A percentile compares a stretch with the other conserved stretches of the same genome.
Conservation (phyloP, 2,888 invertebrate genomes). For the Euplexia lucipara region DNA sequence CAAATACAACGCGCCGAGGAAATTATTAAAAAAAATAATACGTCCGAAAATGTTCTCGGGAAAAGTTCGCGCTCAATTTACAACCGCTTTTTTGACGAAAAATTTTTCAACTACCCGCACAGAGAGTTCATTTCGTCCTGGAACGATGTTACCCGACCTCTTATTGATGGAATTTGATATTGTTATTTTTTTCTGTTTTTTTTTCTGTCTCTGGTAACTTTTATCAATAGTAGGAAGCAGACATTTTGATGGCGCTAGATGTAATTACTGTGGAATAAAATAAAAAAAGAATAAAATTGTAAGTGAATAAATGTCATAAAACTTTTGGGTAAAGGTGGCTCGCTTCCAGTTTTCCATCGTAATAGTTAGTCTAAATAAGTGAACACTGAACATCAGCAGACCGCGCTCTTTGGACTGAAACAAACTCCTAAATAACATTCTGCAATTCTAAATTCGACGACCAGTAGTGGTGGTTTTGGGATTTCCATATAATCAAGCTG, state of each 20-base stretch:
- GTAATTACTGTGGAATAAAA: slow-evolving; percentile 30
- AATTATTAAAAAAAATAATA: slow-evolving; percentile 69
- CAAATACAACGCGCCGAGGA: slow-evolving; percentile 68
- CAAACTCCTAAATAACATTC: background rate
- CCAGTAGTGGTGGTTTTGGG: background rate
- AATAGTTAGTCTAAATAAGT: background rate
- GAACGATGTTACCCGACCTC: slow-evolving; percentile 55
- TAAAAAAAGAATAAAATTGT: slow-evolving; percentile 11
- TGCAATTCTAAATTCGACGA: no score
- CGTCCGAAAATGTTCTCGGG: slow-evolving; percentile 48
- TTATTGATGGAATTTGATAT: slow-evolving; percentile 63
- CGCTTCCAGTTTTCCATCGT: no score
- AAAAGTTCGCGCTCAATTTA: slow-evolving; percentile 53
- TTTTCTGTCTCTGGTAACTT: slow-evolving; percentile 38
- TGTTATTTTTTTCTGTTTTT: slow-evolving; percentile 53
- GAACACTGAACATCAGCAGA: no score
- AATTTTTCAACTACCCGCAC: slow-evolving; percentile 50
- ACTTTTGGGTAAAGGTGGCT: no score
- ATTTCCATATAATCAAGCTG: background rate
- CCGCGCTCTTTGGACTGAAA: background rate
- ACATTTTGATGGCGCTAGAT: slow-evolving; percentile 42
- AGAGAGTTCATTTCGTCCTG: slow-evolving; percentile 59
- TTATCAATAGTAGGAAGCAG: slow-evolving; percentile 35
- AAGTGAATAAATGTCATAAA: background rate
- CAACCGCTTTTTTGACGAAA: slow-evolving; percentile 46